Base-by-base conservation (phyloP, 2,797 vertebrate species). In the Sebastes jordani region DNA sequence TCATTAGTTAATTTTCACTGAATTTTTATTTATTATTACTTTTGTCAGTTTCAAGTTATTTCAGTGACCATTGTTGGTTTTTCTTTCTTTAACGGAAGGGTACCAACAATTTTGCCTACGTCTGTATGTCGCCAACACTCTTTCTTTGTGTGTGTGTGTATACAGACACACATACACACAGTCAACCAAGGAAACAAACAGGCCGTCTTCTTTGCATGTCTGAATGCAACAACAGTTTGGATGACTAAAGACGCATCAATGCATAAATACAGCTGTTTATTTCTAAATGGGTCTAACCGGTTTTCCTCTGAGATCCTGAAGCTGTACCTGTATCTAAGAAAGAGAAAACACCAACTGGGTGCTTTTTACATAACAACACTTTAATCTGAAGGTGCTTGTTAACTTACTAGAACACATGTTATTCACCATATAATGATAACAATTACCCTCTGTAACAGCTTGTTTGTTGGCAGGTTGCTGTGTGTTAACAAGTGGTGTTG, bases 341-440 rank as follows among this genome's bases (percentile, higher is more conserved):
- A 23, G 64, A 23, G 25, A 69, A 81, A 84, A 78, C 52, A 80
- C 16, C 61, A 71, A 49, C 27, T 74, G 11, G 54, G 11, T 76
- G 52, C n/a, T 63, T 85, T 77, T 63, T 9, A 54, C 69, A 64
- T 54, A 60, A 52, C 65, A 87, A 66, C 80, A 74, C 49, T 54
- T 66, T 34, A 74, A 70, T 72, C 27, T 56, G 25, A 76, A 67
- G 71, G 78, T 86, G 38, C 61, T 76, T 79, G 69, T 90, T 86
- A 83, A 84, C 54, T 49, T 25, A 52, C 42, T 23, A 16, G 30
- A 75, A 73, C 70, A 74, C 11, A 42, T 70, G 76, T 88, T 62
- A 76, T 34, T 52, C 64, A 30, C 34, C 49, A 5, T 74, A n/a
- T 61, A 71, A 90, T 86, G 74, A 85, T 63, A 61, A 63, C 58